Evolutionary conservation across 1,140 invertebrate species (phyloP).

Genomic region (Phocides pigmalion): DNA sequence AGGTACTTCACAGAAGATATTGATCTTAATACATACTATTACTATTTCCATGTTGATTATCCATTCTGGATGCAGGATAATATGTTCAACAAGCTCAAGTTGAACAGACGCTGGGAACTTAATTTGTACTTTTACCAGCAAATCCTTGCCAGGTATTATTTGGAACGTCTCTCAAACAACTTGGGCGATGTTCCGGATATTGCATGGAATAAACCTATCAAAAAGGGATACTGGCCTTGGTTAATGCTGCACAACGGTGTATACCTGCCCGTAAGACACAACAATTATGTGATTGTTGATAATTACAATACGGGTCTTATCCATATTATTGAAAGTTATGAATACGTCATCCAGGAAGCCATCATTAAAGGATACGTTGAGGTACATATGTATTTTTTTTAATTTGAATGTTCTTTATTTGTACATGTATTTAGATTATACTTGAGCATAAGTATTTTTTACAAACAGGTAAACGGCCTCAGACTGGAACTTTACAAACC

Average conservation of each 20-base stretch:
- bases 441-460: too few relatives aligned
- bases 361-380: conserved; percentile 87
- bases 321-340: conserved; percentile 81
- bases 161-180: conserved; percentile 87
- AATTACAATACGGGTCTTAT: conserved; percentile 80
- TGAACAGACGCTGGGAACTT: conserved; percentile 85
- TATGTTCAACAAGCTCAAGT: conserved; percentile 79
- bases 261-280: conserved; percentile 85
- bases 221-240: conserved; percentile 86
- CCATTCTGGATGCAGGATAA: conserved; percentile 87
- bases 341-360: conserved; percentile 86
- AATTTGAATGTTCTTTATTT: conserved; percentile 3
- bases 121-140: conserved; percentile 86
- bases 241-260: conserved; percentile 86
- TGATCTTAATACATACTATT: conserved; percentile 88
- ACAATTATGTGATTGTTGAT: conserved; percentile 83
- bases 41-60: conserved; percentile 87
- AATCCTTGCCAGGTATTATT: conserved; percentile 86
- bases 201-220: conserved; percentile 78
- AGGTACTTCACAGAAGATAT: conserved; percentile 89
- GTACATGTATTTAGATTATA: background rate
- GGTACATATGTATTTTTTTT: conserved; percentile 46
- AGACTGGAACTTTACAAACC: conserved; percentile 59
- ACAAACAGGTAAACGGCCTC: conserved; percentile 59
- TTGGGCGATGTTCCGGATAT: conserved; percentile 84